Evolutionary conservation across 2,797 vertebrate species (phyloP).

Genomic region (Myiotriccus ornatus): DNA sequence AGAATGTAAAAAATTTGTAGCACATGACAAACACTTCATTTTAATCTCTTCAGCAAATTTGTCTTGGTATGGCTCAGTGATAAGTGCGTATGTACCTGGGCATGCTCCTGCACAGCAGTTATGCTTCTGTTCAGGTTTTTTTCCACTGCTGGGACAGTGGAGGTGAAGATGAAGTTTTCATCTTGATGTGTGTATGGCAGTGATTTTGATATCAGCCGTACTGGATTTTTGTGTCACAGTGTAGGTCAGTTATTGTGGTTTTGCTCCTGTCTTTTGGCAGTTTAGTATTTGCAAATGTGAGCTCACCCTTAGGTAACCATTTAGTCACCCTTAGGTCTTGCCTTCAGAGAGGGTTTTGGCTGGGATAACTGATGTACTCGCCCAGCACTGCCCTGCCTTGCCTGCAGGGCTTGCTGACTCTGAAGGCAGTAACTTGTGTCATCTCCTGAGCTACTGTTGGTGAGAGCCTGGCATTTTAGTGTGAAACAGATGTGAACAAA

Average conservation of each 20-base stretch:
- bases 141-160: not conserved
- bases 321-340: not conserved
- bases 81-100: not conserved
- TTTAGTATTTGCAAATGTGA: not conserved
- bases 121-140: not conserved
- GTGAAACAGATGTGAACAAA: not conserved
- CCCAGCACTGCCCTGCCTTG: not conserved
- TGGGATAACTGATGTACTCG: fast-evolving
- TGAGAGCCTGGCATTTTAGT: not conserved
- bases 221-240: not conserved
- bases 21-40: not conserved
- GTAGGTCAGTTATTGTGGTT: not conserved
- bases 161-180: not conserved
- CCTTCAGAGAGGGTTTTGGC: not conserved
- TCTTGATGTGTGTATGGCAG: not conserved
- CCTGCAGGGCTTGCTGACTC: not conserved
- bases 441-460: not conserved
- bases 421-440: not conserved
- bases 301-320: not conserved
- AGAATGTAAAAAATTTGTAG: not conserved
- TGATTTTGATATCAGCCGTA: not conserved
- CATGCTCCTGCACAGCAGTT: not conserved
- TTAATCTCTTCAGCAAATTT: not conserved
- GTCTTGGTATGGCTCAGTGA: not conserved
- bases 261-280: not conserved